A percentile compares a stretch with the other conserved stretches of the same genome.
Conservation (phyloP, 1,140 invertebrate species). For the Dinoponera quadriceps region DNA sequence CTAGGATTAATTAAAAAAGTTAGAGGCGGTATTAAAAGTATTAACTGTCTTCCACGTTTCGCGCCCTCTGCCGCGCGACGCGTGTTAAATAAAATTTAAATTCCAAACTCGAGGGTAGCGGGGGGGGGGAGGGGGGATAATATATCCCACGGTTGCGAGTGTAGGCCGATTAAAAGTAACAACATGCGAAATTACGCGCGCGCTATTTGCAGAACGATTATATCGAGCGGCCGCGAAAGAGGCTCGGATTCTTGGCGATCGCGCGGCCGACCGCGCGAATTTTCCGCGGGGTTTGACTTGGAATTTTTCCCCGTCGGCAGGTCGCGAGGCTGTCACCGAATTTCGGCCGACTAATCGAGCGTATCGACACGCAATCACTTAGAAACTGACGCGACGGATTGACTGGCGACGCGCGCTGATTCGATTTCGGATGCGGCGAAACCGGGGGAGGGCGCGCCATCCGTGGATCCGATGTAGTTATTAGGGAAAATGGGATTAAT, state of each 20-base stretch:
- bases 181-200: not conserved
- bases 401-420: constrained; percentile 67
- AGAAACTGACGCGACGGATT: constrained; percentile 72
- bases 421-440: constrained; percentile 65
- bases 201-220: too few species aligned
- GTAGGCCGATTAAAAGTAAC: too few species aligned
- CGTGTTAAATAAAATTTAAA: not conserved
- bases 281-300: not conserved
- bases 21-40: not conserved
- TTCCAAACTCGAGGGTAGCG: not conserved
- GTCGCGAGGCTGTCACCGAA: constrained; percentile 21
- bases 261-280: too few species aligned
- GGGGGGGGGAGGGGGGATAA: too few species aligned
- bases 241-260: too few species aligned
- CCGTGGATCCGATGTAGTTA: constrained; percentile 46
- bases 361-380: constrained; percentile 70
- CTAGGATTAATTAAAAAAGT: constrained; percentile 32
- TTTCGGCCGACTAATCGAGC: constrained; percentile 64
- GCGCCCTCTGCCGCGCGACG: not conserved
- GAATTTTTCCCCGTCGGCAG: constrained; percentile 30
- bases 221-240: too few species aligned
- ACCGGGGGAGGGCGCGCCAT: constrained; percentile 15
- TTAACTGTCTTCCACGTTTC: not conserved
- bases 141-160: too few species aligned
- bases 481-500: constrained; percentile 61